Evolutionary conservation across 2,888 invertebrate species (phyloP).

Genomic region (Drosophila trichaetosa): DNA sequence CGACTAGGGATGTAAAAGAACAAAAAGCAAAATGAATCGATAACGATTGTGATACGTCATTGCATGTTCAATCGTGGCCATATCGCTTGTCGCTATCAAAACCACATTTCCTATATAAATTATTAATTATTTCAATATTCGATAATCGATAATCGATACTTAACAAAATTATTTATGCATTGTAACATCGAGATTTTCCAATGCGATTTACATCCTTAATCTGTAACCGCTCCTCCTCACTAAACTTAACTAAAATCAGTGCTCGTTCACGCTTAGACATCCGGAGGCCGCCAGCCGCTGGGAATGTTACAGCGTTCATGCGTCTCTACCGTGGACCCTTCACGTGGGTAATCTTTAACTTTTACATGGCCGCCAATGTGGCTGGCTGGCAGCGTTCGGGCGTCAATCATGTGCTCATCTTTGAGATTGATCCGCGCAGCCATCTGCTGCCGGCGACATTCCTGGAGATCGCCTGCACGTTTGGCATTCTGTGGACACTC

Average conservation of each 20-base stretch:
- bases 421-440: constrained; percentile 97
- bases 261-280: constrained; percentile 40
- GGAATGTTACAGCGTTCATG: constrained; percentile 87
- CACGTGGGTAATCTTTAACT: constrained; percentile 94
- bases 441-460: constrained; percentile 96
- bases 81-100: not conserved
- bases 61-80: not conserved
- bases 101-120: not conserved
- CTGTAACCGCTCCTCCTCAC: not conserved
- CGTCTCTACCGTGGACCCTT: constrained; percentile 96
- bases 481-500: constrained; percentile 96
- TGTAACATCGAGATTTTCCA: not conserved
- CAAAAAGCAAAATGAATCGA: constrained; percentile 9
- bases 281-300: constrained; percentile 38
- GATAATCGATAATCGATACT: not conserved
- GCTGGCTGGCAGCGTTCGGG: constrained; percentile 98
- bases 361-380: constrained; percentile 96
- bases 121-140: not conserved
- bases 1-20: constrained; percentile 3
- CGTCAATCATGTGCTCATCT: constrained; percentile 98
- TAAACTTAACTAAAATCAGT: constrained; percentile 28
- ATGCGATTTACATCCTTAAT: constrained; percentile 7
- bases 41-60: not conserved
- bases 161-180: too few relatives aligned
- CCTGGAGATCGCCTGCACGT: constrained; percentile 95